Percentiles rank a stretch among this genome's conserved stretches.
phyloP scores from a whole-genome alignment of 2,113 vertebrate genomes.

The Proterorhinus semilunaris region DNA sequence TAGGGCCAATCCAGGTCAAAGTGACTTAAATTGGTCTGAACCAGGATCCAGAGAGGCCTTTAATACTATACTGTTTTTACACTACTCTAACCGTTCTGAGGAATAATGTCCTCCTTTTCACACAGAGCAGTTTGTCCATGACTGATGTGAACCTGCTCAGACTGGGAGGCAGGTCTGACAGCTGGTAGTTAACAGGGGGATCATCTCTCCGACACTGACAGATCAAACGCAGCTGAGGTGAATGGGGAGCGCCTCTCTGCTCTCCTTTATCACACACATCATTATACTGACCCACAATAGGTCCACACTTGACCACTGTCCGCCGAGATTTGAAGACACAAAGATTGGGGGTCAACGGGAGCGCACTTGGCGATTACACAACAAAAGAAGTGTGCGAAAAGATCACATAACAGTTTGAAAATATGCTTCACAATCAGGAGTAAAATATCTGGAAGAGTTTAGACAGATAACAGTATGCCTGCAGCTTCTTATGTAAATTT shows the following conservation, averaged over 20 bases:
- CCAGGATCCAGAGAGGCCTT: too few relatives aligned
- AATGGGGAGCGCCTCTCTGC: slow-evolving; percentile 27
- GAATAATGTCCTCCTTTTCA: slow-evolving; percentile 39
- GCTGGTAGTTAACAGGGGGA: slow-evolving; percentile 57
- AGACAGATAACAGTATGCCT: neutral
- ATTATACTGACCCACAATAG: slow-evolving; percentile 21
- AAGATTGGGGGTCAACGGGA: slow-evolving; percentile 13
- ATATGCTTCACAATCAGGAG: neutral
- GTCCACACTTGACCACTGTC: slow-evolving; percentile 17
- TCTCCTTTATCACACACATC: slow-evolving; percentile 12
- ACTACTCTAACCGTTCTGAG: neutral
- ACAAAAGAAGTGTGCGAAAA: neutral
- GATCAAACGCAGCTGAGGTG: slow-evolving; percentile 41
- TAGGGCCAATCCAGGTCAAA: too few relatives aligned
- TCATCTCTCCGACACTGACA: slow-evolving; percentile 32
- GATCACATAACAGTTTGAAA: neutral
- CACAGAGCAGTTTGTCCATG: slow-evolving; percentile 7
- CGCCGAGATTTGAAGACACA: slow-evolving; percentile 20
- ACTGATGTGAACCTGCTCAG: slow-evolving; percentile 40
- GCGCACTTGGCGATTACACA: neutral
- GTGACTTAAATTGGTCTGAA: too few relatives aligned
- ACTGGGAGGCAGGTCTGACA: slow-evolving; percentile 31
- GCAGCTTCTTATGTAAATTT: neutral
- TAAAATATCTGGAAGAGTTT: neutral
- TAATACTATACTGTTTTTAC: too few relatives aligned